Evolutionary conservation across 2,888 invertebrate genomes (phyloP), one percentile per base, ranked within the genome.

Genomic region (Chorisops tibialis): DNA sequence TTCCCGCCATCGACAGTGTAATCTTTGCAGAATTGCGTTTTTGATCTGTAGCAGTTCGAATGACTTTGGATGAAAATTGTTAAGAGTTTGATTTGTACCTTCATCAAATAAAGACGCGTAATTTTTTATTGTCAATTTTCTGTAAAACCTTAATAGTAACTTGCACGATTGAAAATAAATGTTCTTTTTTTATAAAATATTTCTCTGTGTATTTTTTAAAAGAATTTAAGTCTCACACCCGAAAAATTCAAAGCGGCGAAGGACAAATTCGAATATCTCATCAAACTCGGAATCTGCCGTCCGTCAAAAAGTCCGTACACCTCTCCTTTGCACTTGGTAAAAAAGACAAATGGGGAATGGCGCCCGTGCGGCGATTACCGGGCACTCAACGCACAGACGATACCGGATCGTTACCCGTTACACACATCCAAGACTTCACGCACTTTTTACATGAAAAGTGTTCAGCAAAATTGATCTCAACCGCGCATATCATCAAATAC

Each of bases 241-340:
- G 39, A 54, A 9, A 50, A 50, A 37, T 24, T 35, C 11, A 14
- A 24, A 1, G 50, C 50, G 1, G 35, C 30, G 1, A 50, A 18
- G 14, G 22, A 21, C 3, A 18, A 56, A 43, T 41, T 41, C 30
- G 12, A 41, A 12, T 19, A 39, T 22, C 2, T 30, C 12, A 4
- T 38, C 2, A 68, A 75, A 21, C 63, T 69, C 18, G 78, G 76
- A 0, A 74, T 77, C 5, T 74, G 74, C 35, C 68, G 75, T 3
- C 77, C 75, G 0, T 77, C 76, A 0, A 70, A 69, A 5, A 73
- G 74, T 37, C 65, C 68, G 0, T 78, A 74, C 76, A 69, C 75
- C 0, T 73, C 70, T 52, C 78, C 74, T 1, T 66, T 78, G 0
- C 70, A 71, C 51, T 39, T 72, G 61, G 69, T 66, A 7, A 5